phyloP scores from a whole-genome alignment of 2,797 vertebrate species.

The Pangasius mekongensis region DNA sequence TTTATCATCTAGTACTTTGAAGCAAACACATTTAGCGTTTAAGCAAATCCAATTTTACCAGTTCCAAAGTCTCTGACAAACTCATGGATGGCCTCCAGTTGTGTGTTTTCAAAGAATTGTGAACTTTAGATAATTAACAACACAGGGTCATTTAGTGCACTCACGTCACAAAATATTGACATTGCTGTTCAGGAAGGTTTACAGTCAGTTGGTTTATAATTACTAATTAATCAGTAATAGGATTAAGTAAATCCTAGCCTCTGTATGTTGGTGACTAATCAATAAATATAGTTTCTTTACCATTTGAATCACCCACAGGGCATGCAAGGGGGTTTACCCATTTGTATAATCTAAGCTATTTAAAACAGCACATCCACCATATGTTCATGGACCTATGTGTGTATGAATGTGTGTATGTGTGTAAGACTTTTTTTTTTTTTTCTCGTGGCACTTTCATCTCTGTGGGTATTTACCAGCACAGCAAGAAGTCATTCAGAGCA shows the following conservation, averaged over 20 bases:
- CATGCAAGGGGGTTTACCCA: not conserved
- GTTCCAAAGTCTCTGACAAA: not conserved
- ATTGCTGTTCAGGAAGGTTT: not conserved
- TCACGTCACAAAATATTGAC: not conserved
- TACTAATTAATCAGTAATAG: conserved; percentile 18
- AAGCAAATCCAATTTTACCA: conserved; percentile 3
- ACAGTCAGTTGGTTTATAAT: not conserved
- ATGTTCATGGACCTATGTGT: conserved; percentile 25
- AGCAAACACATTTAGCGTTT: conserved; percentile 3
- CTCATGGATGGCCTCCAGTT: not conserved
- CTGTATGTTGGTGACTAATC: conserved; percentile 31
- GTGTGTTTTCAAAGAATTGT: not conserved
- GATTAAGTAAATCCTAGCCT: conserved; percentile 16
- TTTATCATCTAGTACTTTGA: not conserved
- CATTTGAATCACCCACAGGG: conserved; percentile 30
- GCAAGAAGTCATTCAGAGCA: conserved; percentile 59
- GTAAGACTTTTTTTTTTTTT: not conserved
- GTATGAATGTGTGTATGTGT: not conserved
- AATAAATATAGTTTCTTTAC: conserved; percentile 28
- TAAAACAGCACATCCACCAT: conserved; percentile 36
- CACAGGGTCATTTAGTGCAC: not conserved
- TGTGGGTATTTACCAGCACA: conserved; percentile 49
- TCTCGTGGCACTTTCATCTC: conserved; percentile 48
- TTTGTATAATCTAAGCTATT: conserved; percentile 41
- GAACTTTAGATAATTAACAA: conserved; percentile 2